These are phyloP conservation scores for Benitochromis conjunctus DNA, from an alignment of 2,113 vertebrate species.

Conservation along the genomic window DNA sequence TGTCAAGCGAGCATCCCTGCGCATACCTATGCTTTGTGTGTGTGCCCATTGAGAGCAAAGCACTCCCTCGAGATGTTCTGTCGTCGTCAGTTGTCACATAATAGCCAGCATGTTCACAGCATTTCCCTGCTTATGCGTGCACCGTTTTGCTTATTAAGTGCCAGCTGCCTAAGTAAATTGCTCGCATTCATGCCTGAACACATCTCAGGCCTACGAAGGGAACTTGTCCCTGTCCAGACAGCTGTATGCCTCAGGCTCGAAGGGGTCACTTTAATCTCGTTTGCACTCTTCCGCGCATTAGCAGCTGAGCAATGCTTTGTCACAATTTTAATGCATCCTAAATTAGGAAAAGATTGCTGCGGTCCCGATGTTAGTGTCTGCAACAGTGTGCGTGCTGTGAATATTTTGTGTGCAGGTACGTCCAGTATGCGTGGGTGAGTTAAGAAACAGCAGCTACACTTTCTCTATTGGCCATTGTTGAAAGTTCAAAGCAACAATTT, in stretches of 20 bases:
- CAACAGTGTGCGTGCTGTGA: not conserved
- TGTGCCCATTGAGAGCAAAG: not conserved
- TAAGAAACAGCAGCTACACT: not conserved
- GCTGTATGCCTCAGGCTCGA: slow-evolving; percentile 13
- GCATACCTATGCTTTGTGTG: not conserved
- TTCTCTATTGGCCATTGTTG: not conserved
- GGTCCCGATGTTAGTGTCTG: not conserved
- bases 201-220: slow-evolving; percentile 16
- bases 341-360: slow-evolving; percentile 21
- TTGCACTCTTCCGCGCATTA: slow-evolving; percentile 15
- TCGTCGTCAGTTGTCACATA: slow-evolving; percentile 6
- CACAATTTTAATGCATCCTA: slow-evolving; percentile 28
- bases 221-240: slow-evolving; percentile 31
- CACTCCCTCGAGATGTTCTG: slow-evolving; percentile 17
- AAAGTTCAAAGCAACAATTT: not conserved
- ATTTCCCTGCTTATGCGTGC: not conserved
- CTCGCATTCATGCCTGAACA: slow-evolving; percentile 14
- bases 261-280: slow-evolving; percentile 24
- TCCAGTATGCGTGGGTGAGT: slow-evolving; percentile 13
- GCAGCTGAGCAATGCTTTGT: slow-evolving; percentile 14
- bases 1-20: not conserved
- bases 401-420: not conserved
- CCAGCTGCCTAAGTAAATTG: slow-evolving; percentile 33
- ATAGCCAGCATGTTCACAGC: not conserved
- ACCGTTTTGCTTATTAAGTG: slow-evolving; percentile 10